Percentiles rank a stretch among this genome's conserved stretches.
phyloP scores from a whole-genome alignment of 1,140 invertebrate species.

The Neotoxoptera formosana region DNA sequence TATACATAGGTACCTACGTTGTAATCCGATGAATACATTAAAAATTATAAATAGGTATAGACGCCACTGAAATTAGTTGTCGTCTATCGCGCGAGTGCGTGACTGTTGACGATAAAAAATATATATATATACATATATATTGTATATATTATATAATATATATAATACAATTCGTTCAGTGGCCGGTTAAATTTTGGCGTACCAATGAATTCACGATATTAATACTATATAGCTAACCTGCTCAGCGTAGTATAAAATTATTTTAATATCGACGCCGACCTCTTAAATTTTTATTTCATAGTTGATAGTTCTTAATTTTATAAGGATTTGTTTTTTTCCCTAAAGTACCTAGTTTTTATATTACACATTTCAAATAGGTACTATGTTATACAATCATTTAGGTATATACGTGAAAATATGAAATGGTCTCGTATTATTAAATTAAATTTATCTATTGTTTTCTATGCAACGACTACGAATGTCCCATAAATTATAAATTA shows the following conservation, averaged over 20 bases:
- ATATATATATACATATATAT: not conserved
- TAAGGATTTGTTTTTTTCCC: not conserved
- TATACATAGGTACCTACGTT: not conserved
- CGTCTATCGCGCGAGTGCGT: not conserved
- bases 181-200: not conserved
- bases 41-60: conserved; percentile 8
- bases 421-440: not conserved
- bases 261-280: not conserved
- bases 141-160: not conserved
- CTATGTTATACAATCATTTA: not conserved
- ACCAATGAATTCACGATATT: not conserved
- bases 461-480: no score
- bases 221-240: not conserved
- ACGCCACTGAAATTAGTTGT: conserved; percentile 16
- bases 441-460: no score
- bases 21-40: conserved; percentile 1
- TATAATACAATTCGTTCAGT: not conserved
- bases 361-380: no score
- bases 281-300: not conserved
- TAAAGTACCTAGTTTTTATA: not conserved
- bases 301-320: not conserved
- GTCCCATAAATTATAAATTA: no score
- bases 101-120: not conserved
- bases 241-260: not conserved
- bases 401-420: not conserved